Conservation (phyloP, 2,797 vertebrate genomes). For the Cetoscarus ocellatus region DNA sequence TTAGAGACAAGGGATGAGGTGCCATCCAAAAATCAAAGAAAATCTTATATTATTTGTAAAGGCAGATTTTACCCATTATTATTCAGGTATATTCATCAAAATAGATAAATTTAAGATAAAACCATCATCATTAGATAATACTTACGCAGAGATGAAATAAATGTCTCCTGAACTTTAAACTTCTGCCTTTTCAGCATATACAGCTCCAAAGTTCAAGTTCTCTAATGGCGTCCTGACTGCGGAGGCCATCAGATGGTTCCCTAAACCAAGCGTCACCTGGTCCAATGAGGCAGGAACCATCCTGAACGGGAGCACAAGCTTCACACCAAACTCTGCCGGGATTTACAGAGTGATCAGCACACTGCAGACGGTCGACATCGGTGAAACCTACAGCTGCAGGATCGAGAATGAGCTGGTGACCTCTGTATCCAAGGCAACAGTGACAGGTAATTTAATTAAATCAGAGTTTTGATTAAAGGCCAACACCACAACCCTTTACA, state of each 20-base stretch:
- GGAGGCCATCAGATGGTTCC: constrained; percentile 83
- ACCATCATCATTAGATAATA: too few relatives aligned
- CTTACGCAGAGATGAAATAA: too few relatives aligned
- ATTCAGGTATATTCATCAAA: too few relatives aligned
- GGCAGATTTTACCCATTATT: too few relatives aligned
- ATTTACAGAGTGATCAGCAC: constrained; percentile 77
- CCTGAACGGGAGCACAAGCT: constrained; percentile 60
- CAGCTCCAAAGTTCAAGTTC: constrained; percentile 75
- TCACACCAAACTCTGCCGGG: constrained; percentile 60
- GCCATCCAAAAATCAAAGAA: too few relatives aligned
- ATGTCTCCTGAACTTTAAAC: neutral
- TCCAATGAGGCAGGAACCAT: neutral
- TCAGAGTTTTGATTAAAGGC: too few relatives aligned
- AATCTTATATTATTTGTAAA: too few relatives aligned
- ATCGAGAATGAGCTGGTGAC: constrained; percentile 86
- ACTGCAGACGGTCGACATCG: constrained; percentile 62
- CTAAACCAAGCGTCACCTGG: constrained; percentile 84
- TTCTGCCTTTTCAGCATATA: constrained; percentile 80
- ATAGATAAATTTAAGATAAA: too few relatives aligned
- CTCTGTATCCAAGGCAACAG: constrained; percentile 74
- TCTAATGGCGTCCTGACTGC: constrained; percentile 68
- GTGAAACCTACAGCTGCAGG: constrained; percentile 80
- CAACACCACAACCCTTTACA: too few relatives aligned
- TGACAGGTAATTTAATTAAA: constrained; percentile 81
- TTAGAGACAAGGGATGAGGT: too few relatives aligned